Percentiles rank a stretch among this genome's conserved stretches.
phyloP scores from a whole-genome alignment of 64 coral and sea anemone genomes.

The Orbicella faveolata region DNA sequence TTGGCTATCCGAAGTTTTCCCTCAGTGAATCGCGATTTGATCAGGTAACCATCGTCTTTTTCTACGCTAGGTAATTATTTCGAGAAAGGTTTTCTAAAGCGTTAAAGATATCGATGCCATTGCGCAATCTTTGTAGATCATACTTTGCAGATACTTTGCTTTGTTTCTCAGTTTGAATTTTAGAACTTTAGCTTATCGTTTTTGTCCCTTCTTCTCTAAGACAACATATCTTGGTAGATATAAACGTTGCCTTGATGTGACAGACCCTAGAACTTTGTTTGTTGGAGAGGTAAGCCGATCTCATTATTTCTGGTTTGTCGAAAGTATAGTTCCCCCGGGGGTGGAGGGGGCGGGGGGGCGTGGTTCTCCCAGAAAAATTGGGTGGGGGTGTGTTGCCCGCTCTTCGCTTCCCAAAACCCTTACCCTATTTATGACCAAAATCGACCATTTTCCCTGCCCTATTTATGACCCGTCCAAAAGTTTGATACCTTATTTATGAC shows the following conservation, averaged over 20 bases:
- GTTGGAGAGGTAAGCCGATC: constrained; percentile 44
- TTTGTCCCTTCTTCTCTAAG: constrained; percentile 6
- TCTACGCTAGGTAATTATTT: not conserved
- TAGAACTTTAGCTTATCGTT: not conserved
- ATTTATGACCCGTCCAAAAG: too few relatives aligned
- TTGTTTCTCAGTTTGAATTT: too few relatives aligned
- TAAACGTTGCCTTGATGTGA: constrained; percentile 71
- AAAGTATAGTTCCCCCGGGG: not conserved
- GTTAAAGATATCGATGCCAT: not conserved
- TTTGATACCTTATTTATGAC: too few relatives aligned
- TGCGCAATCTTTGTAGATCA: not conserved
- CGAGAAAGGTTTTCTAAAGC: not conserved
- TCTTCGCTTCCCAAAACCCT: too few relatives aligned
- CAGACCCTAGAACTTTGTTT: constrained; percentile 71
- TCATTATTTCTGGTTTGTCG: not conserved
- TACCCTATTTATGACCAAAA: too few relatives aligned
- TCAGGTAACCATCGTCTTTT: constrained; percentile 26
- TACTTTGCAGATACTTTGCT: too few relatives aligned
- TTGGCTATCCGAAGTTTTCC: constrained; percentile 57
- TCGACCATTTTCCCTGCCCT: too few relatives aligned
- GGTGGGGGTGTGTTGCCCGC: too few relatives aligned
- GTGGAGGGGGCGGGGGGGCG: too few relatives aligned
- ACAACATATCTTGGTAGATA: constrained; percentile 56
- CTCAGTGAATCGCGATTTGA: constrained; percentile 52
- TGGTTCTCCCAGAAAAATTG: too few relatives aligned